Percentiles rank a stretch among this genome's conserved stretches.
phyloP scores from a whole-genome alignment of 1,140 invertebrate genomes.

The Tribolium castaneum region DNA sequence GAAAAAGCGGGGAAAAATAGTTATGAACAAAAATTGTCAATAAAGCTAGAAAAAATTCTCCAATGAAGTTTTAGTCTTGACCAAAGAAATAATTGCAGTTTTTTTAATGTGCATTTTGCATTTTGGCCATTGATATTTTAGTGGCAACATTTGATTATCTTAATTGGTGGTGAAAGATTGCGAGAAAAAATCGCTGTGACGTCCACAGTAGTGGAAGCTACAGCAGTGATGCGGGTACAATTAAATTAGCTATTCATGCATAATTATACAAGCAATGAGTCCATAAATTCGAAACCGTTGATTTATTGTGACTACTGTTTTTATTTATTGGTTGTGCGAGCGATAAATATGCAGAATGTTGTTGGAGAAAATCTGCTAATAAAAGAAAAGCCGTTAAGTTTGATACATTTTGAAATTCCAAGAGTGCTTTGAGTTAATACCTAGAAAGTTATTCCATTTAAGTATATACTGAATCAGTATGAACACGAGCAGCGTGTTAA shows the following conservation, averaged over 20 bases:
- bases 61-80: too few relatives aligned
- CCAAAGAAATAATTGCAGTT: too few relatives aligned
- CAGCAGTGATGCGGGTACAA: slow-evolving; percentile 14
- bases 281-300: neutral
- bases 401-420: slow-evolving; percentile 33
- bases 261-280: slow-evolving; percentile 31
- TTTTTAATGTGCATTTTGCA: too few relatives aligned
- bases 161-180: slow-evolving; percentile 15
- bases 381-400: slow-evolving; percentile 28
- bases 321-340: neutral
- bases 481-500: slow-evolving; percentile 62
- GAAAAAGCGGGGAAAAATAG: too few relatives aligned
- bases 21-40: too few relatives aligned
- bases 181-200: neutral
- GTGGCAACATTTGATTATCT: too few relatives aligned
- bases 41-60: too few relatives aligned
- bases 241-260: slow-evolving; percentile 31
- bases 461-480: slow-evolving; percentile 60
- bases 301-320: slow-evolving; percentile 27
- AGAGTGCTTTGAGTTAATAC: slow-evolving; percentile 42
- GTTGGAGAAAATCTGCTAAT: slow-evolving; percentile 3
- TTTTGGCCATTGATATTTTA: too few relatives aligned
- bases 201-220: slow-evolving; percentile 4
- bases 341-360: neutral
- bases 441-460: slow-evolving; percentile 58